Conservation (phyloP, 1,140 invertebrate species). For the Carposina sasakii region DNA sequence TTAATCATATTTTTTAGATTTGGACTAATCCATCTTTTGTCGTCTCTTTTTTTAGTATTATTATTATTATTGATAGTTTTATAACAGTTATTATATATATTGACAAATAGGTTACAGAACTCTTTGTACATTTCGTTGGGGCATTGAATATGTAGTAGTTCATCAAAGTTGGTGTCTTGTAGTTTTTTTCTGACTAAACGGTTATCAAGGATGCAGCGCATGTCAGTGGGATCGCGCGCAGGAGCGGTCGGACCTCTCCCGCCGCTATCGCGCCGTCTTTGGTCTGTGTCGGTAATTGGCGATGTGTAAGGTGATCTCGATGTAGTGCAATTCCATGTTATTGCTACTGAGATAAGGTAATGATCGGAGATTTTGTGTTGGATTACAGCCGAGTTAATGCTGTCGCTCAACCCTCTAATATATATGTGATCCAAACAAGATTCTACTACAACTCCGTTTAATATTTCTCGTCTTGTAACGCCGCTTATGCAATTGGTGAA, state of each 20-base stretch:
- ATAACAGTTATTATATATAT: constrained; percentile 9
- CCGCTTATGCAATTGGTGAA: not conserved
- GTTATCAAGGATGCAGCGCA: too few relatives aligned
- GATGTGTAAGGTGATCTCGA: too few relatives aligned
- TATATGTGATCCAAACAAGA: constrained; percentile 11
- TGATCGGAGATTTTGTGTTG: constrained; percentile 8
- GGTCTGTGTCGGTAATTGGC: too few relatives aligned
- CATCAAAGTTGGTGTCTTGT: too few relatives aligned
- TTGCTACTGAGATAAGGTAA: constrained; percentile 2
- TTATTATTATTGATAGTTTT: not conserved
- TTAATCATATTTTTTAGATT: not conserved
- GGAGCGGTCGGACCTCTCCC: too few relatives aligned
- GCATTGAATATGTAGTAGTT: not conserved
- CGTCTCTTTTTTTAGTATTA: not conserved
- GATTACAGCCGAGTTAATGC: constrained; percentile 2
- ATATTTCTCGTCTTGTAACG: constrained; percentile 6
- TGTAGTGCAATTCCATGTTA: not conserved
- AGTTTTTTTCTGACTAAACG: too few relatives aligned
- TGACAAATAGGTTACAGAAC: not conserved
- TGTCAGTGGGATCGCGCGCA: too few relatives aligned
- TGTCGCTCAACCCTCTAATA: not conserved
- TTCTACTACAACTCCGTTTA: constrained; percentile 4
- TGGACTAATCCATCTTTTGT: constrained; percentile 1
- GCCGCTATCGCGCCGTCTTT: too few relatives aligned
- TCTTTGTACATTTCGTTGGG: constrained; percentile 1